These are phyloP conservation scores for Heliothis virescens DNA, from an alignment of 1,140 invertebrate species.

Conservation along the genomic window DNA sequence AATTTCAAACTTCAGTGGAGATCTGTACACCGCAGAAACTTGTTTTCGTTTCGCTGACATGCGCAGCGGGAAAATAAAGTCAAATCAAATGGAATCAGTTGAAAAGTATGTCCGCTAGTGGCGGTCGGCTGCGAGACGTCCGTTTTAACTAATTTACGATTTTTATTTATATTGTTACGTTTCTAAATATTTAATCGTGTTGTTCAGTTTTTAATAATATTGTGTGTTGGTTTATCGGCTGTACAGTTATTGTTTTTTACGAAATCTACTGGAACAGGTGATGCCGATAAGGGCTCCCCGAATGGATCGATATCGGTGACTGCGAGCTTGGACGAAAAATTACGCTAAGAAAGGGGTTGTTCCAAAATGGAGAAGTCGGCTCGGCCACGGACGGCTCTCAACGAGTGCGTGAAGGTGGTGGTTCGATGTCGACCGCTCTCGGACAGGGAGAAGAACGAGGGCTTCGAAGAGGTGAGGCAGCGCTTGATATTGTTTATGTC, in stretches of 20 bases:
- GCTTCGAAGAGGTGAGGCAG: conserved; percentile 88
- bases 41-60: conserved; percentile 47
- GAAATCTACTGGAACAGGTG: conserved; percentile 67
- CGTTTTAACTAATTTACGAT: conserved; percentile 74
- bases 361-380: conserved; percentile 82
- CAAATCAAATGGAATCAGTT: conserved; percentile 72
- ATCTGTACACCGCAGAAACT: conserved; percentile 2
- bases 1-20: conserved; percentile 5
- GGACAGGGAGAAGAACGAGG: conserved; percentile 92
- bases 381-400: conserved; percentile 84
- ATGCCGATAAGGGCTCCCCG: conserved; percentile 77
- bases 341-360: conserved; percentile 65
- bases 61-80: conserved; percentile 52
- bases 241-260: conserved; percentile 48
- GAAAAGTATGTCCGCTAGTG: conserved; percentile 72
- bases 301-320: conserved; percentile 85
- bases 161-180: conserved; percentile 80
- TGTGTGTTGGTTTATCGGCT: conserved; percentile 51
- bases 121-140: conserved; percentile 68
- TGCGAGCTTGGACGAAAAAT: conserved; percentile 73
- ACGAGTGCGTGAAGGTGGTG: conserved; percentile 95
- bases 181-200: conserved; percentile 72
- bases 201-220: conserved; percentile 59
- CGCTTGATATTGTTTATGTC: conserved; percentile 65
- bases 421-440: conserved; percentile 96